A percentile compares a stretch with the other conserved stretches of the same genome.
Conservation (phyloP, 2,797 vertebrate species). For the Channallabes apus region DNA sequence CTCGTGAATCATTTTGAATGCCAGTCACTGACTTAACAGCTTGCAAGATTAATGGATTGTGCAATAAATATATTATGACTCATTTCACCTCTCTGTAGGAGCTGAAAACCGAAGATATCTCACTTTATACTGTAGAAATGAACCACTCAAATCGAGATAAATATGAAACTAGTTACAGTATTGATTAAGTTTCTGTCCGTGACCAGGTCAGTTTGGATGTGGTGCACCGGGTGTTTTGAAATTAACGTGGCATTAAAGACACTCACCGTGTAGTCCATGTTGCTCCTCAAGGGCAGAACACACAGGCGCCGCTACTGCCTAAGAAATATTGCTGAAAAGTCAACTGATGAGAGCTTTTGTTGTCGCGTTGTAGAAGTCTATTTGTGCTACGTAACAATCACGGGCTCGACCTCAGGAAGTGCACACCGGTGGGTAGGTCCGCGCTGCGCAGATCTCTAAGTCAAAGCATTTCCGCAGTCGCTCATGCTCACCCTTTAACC, state of each 20-base stretch:
- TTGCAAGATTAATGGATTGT: background rate
- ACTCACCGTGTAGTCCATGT: conserved; percentile 79
- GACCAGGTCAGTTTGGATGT: background rate
- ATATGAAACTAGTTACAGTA: background rate
- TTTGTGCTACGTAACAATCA: conserved; percentile 69
- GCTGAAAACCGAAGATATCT: background rate
- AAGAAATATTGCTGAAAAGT: background rate
- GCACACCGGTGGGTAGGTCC: conserved; percentile 10
- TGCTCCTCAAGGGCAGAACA: conserved; percentile 48
- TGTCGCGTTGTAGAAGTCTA: conserved; percentile 52
- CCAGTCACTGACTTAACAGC: background rate
- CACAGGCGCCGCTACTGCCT: conserved; percentile 43
- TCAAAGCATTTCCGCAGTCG: background rate
- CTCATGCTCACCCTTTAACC: rapidly evolving
- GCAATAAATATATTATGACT: background rate
- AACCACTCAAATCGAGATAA: background rate
- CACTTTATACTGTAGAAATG: background rate
- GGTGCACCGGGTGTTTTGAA: background rate
- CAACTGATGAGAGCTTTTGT: conserved; percentile 44
- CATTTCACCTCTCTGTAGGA: background rate
- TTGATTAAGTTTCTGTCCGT: background rate
- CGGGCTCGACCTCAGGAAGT: conserved; percentile 69
- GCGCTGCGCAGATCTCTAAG: conserved; percentile 52
- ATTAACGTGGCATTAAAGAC: conserved; percentile 39
- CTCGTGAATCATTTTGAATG: background rate